phyloP scores from a whole-genome alignment of 92 coral and sea anemone genomes.

The Metridium senile region DNA sequence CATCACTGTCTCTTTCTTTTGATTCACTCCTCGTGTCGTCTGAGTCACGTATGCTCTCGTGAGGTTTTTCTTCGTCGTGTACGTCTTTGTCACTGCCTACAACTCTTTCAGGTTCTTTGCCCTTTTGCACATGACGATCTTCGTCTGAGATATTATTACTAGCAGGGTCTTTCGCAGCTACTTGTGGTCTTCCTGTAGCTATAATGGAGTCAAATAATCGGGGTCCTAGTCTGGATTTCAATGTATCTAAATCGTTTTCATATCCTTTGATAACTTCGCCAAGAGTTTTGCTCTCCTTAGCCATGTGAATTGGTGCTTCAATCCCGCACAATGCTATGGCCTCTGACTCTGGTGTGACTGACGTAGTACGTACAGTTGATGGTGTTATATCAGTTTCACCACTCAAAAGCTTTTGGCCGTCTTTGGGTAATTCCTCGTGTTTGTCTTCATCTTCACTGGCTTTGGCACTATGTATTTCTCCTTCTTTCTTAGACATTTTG shows the following conservation, averaged over 20 bases:
- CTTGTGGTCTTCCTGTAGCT: background rate
- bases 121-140: too few relatives aligned
- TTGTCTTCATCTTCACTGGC: too few relatives aligned
- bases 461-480: background rate
- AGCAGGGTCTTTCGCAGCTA: background rate
- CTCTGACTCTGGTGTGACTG: background rate
- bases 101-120: too few relatives aligned
- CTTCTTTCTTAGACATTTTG: background rate
- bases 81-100: too few relatives aligned
- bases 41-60: background rate
- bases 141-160: background rate
- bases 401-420: background rate
- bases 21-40: background rate
- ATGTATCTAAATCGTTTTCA: conserved; percentile 49
- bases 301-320: conserved; percentile 54
- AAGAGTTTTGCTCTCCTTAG: conserved; percentile 48
- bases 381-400: background rate
- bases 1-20: background rate
- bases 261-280: conserved; percentile 57
- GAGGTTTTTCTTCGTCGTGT: background rate
- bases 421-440: too few relatives aligned
- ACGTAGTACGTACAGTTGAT: background rate
- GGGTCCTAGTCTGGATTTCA: conserved; percentile 55
- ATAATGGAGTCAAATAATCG: conserved; percentile 39
- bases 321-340: background rate